Base-by-base conservation (phyloP, 2,888 invertebrate genomes). In the Boloria selene region DNA sequence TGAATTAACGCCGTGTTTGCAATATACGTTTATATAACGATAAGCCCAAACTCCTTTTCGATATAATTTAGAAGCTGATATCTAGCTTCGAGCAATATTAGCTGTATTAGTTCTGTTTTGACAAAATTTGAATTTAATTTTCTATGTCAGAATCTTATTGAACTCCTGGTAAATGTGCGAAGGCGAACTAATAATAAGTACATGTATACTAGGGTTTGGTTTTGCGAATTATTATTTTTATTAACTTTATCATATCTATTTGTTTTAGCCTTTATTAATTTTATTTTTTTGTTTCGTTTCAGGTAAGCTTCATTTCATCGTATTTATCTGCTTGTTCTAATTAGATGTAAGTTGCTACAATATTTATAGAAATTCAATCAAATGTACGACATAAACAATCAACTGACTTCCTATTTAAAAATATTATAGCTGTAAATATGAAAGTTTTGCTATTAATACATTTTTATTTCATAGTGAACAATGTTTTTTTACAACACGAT, bases 1-100 rank as follows among this genome's bases (percentile, higher is more conserved):
- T 77, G 81, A 86, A 87, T 88, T 85, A 87, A 85, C 84, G 81
- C 74, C 58, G 52, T 66, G 66, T 64, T 64, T 66, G 18, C 38
- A 47, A 51, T 45, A 58, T 64, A 31, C 7, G 1, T 31, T 22
- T 22, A 38, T 38, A 59, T 55, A 45, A 59, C 38, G 31, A 58
- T 58, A 16, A 13, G 7, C 52, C 7, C 17, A 49, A 59, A 22
- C 26, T 16, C 10, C 18, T 31, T 49, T 31, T 16, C 16, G 6
- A 49, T 49, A 49, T 49, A 16, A n/a, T 49, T 49, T n/a, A 49
- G 7, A 16, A 7, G 31, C 31, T 38, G 10, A 7, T 10, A 10
- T 38, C 31, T 38, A 38, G 31, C 10, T 31, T 38, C 10, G 3
- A 38, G 10, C 31, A 2, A 38, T 10, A 38, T 38, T 38, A 10